phyloP scores from a whole-genome alignment of 2,113 vertebrate genomes.

The Gallinago jamesoni region DNA sequence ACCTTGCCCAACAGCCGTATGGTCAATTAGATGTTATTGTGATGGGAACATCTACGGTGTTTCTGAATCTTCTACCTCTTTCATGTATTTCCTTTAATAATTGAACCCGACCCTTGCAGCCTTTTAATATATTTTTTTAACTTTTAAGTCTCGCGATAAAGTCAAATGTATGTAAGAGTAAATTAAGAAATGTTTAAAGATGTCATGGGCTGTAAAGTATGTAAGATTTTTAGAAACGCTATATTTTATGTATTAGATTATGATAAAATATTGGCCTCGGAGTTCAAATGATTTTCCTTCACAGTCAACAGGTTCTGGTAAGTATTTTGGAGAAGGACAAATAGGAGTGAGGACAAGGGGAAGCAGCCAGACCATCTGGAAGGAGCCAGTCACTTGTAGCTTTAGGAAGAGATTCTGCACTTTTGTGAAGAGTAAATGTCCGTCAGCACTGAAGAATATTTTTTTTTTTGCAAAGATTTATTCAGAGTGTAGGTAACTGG shows the following conservation, averaged over 20 bases:
- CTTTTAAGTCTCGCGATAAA: conserved; percentile 7
- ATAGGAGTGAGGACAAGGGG: not conserved
- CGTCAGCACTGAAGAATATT: conserved; percentile 43
- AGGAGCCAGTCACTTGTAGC: not conserved
- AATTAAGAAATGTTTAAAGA: conserved; percentile 46
- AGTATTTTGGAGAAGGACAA: conserved; percentile 29
- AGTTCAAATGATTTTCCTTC: not conserved
- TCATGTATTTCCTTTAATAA: conserved; percentile 44
- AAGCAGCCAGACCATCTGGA: not conserved
- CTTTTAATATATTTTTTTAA: conserved; percentile 65
- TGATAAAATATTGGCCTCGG: conserved; percentile 20
- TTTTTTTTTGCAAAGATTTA: not conserved
- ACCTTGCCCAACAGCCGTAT: not conserved
- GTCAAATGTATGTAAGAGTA: conserved; percentile 45
- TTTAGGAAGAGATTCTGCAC: conserved; percentile 37
- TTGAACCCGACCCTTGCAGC: conserved; percentile 2
- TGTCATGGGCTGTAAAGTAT: conserved; percentile 55
- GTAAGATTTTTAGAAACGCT: conserved; percentile 56
- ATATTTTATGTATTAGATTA: conserved; percentile 58
- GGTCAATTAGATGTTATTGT: conserved; percentile 7
- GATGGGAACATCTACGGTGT: conserved; percentile 1
- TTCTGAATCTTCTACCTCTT: conserved; percentile 71
- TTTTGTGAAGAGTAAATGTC: conserved; percentile 54
- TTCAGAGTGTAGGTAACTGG: not conserved
- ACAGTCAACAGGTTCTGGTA: conserved; percentile 40